Evolutionary conservation across 2,888 invertebrate species (phyloP), one percentile per base, ranked within the genome.

Genomic region (Noctua janthina): DNA sequence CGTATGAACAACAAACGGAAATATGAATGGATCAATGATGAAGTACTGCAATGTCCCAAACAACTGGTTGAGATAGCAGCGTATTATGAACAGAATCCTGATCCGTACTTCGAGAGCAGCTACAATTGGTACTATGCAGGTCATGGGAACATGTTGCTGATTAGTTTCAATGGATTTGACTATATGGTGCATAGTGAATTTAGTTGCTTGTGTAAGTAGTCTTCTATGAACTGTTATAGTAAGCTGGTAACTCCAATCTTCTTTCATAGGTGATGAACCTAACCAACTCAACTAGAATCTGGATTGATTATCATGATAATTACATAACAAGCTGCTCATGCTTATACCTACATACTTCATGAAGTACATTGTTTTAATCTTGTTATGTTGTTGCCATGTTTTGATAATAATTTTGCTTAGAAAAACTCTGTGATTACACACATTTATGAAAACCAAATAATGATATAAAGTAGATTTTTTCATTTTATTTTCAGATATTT

Each of bases 91-190:
- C 92, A 90, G 2, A 94, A 97, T 71, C 97, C 97, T 0, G 96
- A 96, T 76, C 93, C 93, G 0, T 94, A 94, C 84, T 96, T 97
- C 77, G 91, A 94, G 46, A 91, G 92, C 62, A 87, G 91, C 11
- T 95, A 95, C 88, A 97, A 97, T 88, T 97, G 97, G 97, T 96
- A 96, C 86, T 96, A 96, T 74, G 93, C 95, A 20, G 97, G 97
- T 0, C 92, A 92, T 71, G 97, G 97, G 2, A 97, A 96, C 87
- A 82, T 97, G 85, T 94, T 95, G 17, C 78, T 93, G 0, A 84
- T 94, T 0, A 90, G 88, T 62, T 79, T 95, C n/a, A 85, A 93
- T 46, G 94, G 94, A 82, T 85, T 90, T 2, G 94, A 95, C 73
- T 96, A 95, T 86, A 82, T 97, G 29, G 83, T 97, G 23, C 94